Evolutionary conservation across 2,797 vertebrate genomes (phyloP).

Genomic region (Tachyglossus aculeatus): DNA sequence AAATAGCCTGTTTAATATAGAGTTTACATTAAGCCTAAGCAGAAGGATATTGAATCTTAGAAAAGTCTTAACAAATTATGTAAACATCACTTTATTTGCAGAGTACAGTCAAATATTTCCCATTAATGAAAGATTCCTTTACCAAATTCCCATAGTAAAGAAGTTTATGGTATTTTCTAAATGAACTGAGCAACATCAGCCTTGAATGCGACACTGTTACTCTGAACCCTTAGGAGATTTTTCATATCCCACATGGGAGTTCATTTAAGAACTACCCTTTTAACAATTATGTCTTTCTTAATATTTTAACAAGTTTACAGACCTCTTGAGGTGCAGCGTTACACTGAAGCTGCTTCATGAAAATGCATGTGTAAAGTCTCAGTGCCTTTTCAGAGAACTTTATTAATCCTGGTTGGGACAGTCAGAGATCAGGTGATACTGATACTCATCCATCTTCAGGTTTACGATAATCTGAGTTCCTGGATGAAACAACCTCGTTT

Average conservation of each 20-base stretch:
- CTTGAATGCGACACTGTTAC: slow-evolving; percentile 57
- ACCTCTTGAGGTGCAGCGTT: slow-evolving; percentile 21
- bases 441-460: not conserved
- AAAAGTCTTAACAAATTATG: slow-evolving; percentile 62
- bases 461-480: not conserved
- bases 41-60: slow-evolving; percentile 56
- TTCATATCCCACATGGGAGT: slow-evolving; percentile 56
- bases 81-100: slow-evolving; percentile 65
- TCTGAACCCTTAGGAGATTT: slow-evolving; percentile 43
- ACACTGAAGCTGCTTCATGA: slow-evolving; percentile 19
- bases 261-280: slow-evolving; percentile 62
- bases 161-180: slow-evolving; percentile 64
- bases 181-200: slow-evolving; percentile 45
- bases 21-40: slow-evolving; percentile 33
- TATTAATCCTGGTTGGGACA: slow-evolving; percentile 12
- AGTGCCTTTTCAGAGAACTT: slow-evolving; percentile 15
- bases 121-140: slow-evolving; percentile 68
- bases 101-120: slow-evolving; percentile 58
- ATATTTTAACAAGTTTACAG: slow-evolving; percentile 66
- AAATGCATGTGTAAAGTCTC: slow-evolving; percentile 34
- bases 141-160: slow-evolving; percentile 65
- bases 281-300: slow-evolving; percentile 66
- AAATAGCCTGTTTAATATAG: slow-evolving; percentile 40
- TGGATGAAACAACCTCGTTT: slow-evolving; percentile 21
- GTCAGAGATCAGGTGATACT: not conserved